Evolutionary conservation across 2,888 invertebrate species (phyloP), one percentile per base, ranked within the genome.

Genomic region (Drosophila ustulata): DNA sequence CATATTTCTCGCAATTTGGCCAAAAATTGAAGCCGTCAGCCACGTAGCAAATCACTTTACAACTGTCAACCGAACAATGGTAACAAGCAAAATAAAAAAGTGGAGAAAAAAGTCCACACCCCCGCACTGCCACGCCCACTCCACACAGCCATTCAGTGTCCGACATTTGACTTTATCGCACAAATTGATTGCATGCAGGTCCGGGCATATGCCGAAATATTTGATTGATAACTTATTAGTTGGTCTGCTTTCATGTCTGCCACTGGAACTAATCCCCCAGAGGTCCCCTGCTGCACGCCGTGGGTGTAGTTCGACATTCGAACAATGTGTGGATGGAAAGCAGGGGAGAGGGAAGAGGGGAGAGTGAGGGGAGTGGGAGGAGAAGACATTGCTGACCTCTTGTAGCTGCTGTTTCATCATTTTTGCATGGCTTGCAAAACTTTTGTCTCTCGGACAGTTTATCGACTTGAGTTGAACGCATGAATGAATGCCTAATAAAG

Each of bases 141-240:
- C 18, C 11, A 13, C 32, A 45, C 57, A 47, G 39, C n/a, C 41
- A 23, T 37, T 5, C 30, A 30, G 25, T 72, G 67, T 68, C 57
- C 63, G 62, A 68, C 56, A 51, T 53, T 78, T 76, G 76, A 79
- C 63, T 76, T 76, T 78, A 76, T 76, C 76, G 63, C 34, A 76
- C 75, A 78, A 76, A 76, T 76, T 76, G 76, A 76, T 76, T 70
- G 75, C 62, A 78, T 78, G 75, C 76, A 74, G 79, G 79, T 74
- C 68, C 71, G 71, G 66, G 65, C 83, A 83, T 88, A 74, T 84
- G 83, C 86, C 87, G 71, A 82, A 82, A 88, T 69, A 78, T 88
- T 88, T 84, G 83, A 84, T 84, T 84, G 89, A 84, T 84, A 86
- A 88, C 82, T 88, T 83, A 83, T 83, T 88, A 88, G 88, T 82